phyloP scores from a whole-genome alignment of 2,113 vertebrate species.

The Odontophorus gujanensis region DNA sequence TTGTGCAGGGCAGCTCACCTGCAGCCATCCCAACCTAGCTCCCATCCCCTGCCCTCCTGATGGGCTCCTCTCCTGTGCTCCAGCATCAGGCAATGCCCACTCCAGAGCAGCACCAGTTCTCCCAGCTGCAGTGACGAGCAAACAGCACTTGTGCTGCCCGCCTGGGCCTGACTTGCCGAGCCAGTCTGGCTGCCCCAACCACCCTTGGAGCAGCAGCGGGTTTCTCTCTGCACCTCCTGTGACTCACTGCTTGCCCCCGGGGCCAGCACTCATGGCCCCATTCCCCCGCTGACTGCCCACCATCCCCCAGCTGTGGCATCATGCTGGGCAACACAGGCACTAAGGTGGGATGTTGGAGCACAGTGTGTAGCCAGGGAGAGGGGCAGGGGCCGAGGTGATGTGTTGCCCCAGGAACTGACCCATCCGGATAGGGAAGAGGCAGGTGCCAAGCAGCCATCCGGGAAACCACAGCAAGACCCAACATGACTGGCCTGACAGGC shows the following conservation, averaged over 20 bases:
- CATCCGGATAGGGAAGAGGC: conserved; percentile 47
- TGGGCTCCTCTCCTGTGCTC: not conserved
- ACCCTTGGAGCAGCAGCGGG: not conserved
- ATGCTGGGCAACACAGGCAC: rapidly evolving
- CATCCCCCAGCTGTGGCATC: not conserved
- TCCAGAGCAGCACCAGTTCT: not conserved
- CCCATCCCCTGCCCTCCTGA: not conserved
- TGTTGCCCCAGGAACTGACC: conserved; percentile 9
- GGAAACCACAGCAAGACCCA: conserved; percentile 49
- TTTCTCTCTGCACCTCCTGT: not conserved
- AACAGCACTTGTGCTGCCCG: not conserved
- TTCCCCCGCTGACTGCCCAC: rapidly evolving
- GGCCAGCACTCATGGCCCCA: rapidly evolving
- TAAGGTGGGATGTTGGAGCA: not conserved
- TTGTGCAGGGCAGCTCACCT: rapidly evolving
- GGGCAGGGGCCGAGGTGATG: not conserved
- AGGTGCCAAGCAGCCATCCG: conserved; percentile 63
- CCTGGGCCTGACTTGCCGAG: not conserved
- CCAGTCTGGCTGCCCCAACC: conserved; percentile 16
- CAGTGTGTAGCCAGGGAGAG: not conserved
- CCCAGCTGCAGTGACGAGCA: not conserved
- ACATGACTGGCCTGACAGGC: conserved; percentile 59
- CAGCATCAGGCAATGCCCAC: rapidly evolving
- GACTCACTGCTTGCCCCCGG: not conserved
- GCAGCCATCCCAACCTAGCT: not conserved